These are phyloP conservation scores for Petromus typicus DNA, from an alignment of 2,113 vertebrate genomes.

Conservation along the genomic window DNA sequence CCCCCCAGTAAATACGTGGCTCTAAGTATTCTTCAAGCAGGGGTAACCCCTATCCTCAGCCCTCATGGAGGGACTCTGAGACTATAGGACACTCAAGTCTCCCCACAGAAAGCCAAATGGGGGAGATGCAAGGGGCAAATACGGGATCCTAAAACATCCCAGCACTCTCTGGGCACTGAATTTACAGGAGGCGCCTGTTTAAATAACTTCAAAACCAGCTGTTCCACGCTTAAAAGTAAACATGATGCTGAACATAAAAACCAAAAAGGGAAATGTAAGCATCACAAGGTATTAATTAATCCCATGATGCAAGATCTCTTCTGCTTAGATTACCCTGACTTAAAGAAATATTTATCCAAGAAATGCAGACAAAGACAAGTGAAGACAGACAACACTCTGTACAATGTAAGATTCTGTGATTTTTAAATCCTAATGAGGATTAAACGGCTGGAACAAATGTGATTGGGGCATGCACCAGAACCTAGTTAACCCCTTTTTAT, in stretches of 20 bases:
- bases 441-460: slow-evolving; percentile 40
- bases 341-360: slow-evolving; percentile 67
- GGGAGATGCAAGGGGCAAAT: accelerated
- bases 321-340: slow-evolving; percentile 61
- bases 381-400: background rate
- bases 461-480: background rate
- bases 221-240: slow-evolving; percentile 60
- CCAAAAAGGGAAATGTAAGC: slow-evolving; percentile 50
- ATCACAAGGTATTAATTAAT: slow-evolving; percentile 68
- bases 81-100: background rate
- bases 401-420: background rate
- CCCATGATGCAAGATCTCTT: slow-evolving; percentile 42
- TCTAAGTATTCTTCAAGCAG: background rate
- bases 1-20: background rate
- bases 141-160: background rate
- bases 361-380: slow-evolving; percentile 56
- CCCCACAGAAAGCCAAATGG: background rate
- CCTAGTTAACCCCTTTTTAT: slow-evolving; percentile 25
- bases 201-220: slow-evolving; percentile 58
- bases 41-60: background rate
- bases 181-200: slow-evolving; percentile 27
- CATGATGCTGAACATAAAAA: slow-evolving; percentile 52
- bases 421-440: slow-evolving; percentile 53
- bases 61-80: background rate
- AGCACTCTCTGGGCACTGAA: background rate